Evolutionary conservation across 2,888 invertebrate genomes (phyloP).

Genomic region (Ephialtes manifestator): DNA sequence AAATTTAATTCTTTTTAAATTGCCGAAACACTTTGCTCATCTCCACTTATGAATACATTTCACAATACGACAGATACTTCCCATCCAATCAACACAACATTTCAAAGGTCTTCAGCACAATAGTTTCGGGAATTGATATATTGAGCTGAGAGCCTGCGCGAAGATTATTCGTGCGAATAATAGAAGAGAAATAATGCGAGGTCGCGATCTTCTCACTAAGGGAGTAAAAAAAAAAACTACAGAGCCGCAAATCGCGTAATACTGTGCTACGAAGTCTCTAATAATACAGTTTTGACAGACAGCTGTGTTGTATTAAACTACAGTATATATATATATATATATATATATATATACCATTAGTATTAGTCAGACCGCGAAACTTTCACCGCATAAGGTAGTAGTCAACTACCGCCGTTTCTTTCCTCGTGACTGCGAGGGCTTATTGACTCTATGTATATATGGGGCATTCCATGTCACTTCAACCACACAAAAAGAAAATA

Average conservation of each 20-base stretch:
- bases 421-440: slow-evolving; percentile 1
- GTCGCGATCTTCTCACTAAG: slow-evolving; percentile 22
- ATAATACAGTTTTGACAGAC: slow-evolving; percentile 49
- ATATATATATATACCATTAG: slow-evolving; percentile 2
- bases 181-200: slow-evolving; percentile 22
- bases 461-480: not conserved
- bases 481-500: too few relatives aligned
- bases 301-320: not conserved
- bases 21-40: too few relatives aligned
- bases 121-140: not conserved
- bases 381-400: slow-evolving; percentile 44
- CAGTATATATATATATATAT: not conserved
- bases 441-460: not conserved
- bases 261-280: slow-evolving; percentile 20
- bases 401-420: slow-evolving; percentile 20
- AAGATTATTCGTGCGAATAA: slow-evolving; percentile 24
- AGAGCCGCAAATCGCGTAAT: slow-evolving; percentile 52
- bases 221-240: not conserved
- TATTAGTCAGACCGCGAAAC: slow-evolving; percentile 20
- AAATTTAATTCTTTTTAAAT: too few relatives aligned
- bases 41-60: not conserved
- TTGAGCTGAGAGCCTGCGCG: not conserved
- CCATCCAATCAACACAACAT: not conserved
- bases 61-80: not conserved
- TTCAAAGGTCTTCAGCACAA: not conserved